A percentile compares a stretch with the other conserved stretches of the same genome.
These are phyloP conservation scores for Tachysurus fulvidraco DNA, from an alignment of 2,113 vertebrate genomes.

Conservation along the genomic window DNA sequence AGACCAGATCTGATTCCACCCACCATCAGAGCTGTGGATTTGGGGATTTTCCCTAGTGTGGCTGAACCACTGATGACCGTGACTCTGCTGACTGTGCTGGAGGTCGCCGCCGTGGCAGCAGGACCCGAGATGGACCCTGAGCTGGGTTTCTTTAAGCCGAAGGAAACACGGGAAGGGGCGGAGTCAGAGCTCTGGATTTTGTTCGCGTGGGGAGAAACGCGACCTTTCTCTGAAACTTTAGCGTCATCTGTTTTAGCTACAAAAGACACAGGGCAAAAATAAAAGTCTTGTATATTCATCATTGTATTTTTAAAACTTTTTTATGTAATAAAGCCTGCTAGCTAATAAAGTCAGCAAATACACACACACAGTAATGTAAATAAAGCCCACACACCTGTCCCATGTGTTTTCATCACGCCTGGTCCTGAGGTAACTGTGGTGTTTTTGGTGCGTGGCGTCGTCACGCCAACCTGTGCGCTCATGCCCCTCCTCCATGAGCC, in stretches of 20 bases:
- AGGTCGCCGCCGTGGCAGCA: background rate
- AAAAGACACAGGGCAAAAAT: conserved; percentile 38
- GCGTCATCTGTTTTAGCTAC: conserved; percentile 95
- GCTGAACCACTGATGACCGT: conserved; percentile 94
- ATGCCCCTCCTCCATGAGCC: conserved; percentile 96
- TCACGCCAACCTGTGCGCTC: conserved; percentile 95
- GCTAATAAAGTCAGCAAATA: background rate
- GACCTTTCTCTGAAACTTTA: conserved; percentile 96
- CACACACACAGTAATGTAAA: background rate
- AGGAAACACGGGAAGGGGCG: conserved; percentile 81
- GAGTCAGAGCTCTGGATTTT: conserved; percentile 92
- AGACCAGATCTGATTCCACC: conserved; percentile 71
- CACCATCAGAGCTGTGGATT: conserved; percentile 78
- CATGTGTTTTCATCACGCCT: conserved; percentile 79
- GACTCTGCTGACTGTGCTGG: conserved; percentile 86
- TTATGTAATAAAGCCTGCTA: background rate
- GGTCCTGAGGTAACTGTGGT: conserved; percentile 68
- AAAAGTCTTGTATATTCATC: background rate
- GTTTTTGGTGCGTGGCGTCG: conserved; percentile 85
- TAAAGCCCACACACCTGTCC: conserved; percentile 75
- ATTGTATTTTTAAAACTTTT: background rate
- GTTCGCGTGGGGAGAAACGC: conserved; percentile 83
- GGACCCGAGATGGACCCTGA: conserved; percentile 41
- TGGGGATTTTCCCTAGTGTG: conserved; percentile 95
- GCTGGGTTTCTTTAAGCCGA: conserved; percentile 96